A percentile compares a stretch with the other conserved stretches of the same genome.
Conservation (phyloP, 2,113 vertebrate genomes). For the Isichthys henryi region DNA sequence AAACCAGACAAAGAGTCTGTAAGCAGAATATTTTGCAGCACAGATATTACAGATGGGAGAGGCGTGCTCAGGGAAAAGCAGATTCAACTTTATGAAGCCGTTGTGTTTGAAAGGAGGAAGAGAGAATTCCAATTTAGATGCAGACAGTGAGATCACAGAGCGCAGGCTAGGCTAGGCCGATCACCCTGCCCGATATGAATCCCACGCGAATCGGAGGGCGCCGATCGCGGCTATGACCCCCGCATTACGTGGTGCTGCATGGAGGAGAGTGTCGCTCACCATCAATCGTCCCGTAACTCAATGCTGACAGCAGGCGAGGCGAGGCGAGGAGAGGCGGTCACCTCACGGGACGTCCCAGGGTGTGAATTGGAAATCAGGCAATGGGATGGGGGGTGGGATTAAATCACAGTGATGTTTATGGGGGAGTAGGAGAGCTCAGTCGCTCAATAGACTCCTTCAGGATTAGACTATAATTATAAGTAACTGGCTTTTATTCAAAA, state of each 20-base stretch:
- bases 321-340: background rate
- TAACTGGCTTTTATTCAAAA: background rate
- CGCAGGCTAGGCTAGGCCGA: background rate
- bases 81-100: background rate
- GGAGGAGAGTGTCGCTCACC: background rate
- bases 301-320: background rate
- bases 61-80: background rate
- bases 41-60: background rate
- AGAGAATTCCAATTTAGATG: slow-evolving; percentile 5
- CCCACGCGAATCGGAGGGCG: background rate
- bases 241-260: background rate
- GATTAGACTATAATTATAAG: background rate
- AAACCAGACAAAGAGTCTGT: background rate
- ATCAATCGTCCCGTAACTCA: background rate
- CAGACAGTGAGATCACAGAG: background rate
- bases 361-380: background rate
- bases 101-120: background rate
- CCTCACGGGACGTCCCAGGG: background rate
- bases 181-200: background rate
- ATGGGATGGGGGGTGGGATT: background rate
- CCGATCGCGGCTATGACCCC: background rate
- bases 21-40: background rate
- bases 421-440: background rate
- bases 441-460: background rate
- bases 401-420: background rate